Evolutionary conservation across 30 jellyfish, hydroid and myxozoan species (phyloP), one percentile per base, ranked within the genome.

Genomic region (Mastigias papua): DNA sequence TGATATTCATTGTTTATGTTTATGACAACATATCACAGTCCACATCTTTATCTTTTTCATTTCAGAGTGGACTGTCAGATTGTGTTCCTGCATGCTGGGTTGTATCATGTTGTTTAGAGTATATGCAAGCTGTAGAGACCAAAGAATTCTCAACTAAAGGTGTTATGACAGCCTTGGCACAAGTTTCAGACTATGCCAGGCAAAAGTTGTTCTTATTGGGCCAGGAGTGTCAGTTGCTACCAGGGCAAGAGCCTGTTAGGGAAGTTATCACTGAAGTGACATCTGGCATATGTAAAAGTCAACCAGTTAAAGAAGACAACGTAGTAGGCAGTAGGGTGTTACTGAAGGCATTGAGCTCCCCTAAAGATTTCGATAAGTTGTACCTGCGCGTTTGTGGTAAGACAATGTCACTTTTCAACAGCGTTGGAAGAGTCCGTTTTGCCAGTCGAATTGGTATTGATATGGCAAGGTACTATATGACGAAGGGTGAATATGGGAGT

Each of bases 81-180:
- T 42, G 89, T 65, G 72, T 88, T 46, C 86, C 93, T 61, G 96
- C 98, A 9, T 95, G 98, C 37, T 95, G 99, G 99, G 93, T 80
- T 37, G 75, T 90, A 8, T 68, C 93, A 22, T 48, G 98, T 19
- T 95, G 98, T 70, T 81, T 95, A 29, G 90, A 95, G 48, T 81
- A 84, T 58, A 70, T 95, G 46, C 79, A 69, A 63, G 30, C 74
- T 5, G 82, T 95, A 26, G 97, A 90, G 66, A 71, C 57, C 23
- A 69, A 83, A 28, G 96, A 87, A 57, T 51, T 72, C 57, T 33
- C 85, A 65, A 96, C 74, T 62, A 89, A 69, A 42, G 49, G 54
- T 5, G 79, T 83, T 20, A 61, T 74, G 70, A 58, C 98, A 16
- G 46, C 80, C 33, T 69, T 95, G 71, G 98, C 98, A 23, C 94